These are phyloP conservation scores for Epinephelus awoara DNA, from an alignment of 2,797 vertebrate genomes.

Conservation along the genomic window DNA sequence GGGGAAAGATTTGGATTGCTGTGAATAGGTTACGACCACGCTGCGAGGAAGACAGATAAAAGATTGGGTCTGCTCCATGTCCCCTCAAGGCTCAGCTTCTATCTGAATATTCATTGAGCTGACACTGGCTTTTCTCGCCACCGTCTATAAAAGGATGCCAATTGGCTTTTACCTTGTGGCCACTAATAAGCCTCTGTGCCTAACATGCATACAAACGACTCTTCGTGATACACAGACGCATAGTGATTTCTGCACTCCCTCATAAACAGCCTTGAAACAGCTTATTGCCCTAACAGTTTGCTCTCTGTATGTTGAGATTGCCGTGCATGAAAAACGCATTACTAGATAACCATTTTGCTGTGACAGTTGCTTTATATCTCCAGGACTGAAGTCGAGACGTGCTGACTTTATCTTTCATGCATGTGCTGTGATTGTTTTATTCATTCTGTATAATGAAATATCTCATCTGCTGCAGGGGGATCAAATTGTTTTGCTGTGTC, in stretches of 20 bases:
- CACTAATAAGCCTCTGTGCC: constrained; percentile 67
- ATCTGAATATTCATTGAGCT: constrained; percentile 83
- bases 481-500: constrained; percentile 38
- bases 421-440: constrained; percentile 42
- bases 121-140: constrained; percentile 74
- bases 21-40: constrained; percentile 57
- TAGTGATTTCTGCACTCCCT: constrained; percentile 12
- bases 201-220: constrained; percentile 66
- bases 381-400: constrained; percentile 33
- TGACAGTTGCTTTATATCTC: constrained; percentile 34
- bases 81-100: constrained; percentile 73
- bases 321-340: constrained; percentile 17
- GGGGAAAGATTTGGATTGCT: constrained; percentile 58
- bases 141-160: constrained; percentile 75
- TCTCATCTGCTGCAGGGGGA: constrained; percentile 34
- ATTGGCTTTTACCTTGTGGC: constrained; percentile 78
- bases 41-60: constrained; percentile 75
- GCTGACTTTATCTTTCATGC: constrained; percentile 45
- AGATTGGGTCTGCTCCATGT: constrained; percentile 71
- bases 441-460: constrained; percentile 51
- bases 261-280: constrained; percentile 14
- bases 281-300: constrained; percentile 21
- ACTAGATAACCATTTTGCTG: constrained; percentile 15
- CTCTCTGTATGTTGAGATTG: constrained; percentile 16
- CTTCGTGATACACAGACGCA: constrained; percentile 16